These are phyloP conservation scores for Dendroctonus ponderosae DNA, from an alignment of 1,140 invertebrate genomes.

Conservation along the genomic window DNA sequence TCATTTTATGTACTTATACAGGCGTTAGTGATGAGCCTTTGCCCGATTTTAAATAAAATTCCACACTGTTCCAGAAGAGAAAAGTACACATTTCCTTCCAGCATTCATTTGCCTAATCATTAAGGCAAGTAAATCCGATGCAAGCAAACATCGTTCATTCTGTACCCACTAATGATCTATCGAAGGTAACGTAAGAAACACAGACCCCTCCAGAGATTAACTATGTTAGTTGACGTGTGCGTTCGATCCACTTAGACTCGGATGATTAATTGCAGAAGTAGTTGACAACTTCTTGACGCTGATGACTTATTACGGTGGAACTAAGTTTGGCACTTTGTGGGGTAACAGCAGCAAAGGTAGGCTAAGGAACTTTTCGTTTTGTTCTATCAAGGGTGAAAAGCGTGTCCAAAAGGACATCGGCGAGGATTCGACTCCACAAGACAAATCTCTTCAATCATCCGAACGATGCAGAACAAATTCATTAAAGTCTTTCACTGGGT, in stretches of 20 bases:
- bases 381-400: too few relatives aligned
- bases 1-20: constrained; percentile 9
- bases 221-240: constrained; percentile 27
- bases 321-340: constrained; percentile 22
- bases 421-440: too few relatives aligned
- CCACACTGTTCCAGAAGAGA: too few relatives aligned
- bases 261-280: constrained; percentile 31
- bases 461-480: too few relatives aligned
- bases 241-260: constrained; percentile 23
- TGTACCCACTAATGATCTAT: constrained; percentile 13
- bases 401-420: too few relatives aligned
- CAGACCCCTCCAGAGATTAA: constrained; percentile 28
- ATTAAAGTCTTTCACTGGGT: too few relatives aligned
- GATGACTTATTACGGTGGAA: constrained; percentile 28
- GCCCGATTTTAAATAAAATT: background rate
- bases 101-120: too few relatives aligned
- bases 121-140: too few relatives aligned
- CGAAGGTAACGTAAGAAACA: constrained; percentile 25
- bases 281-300: constrained; percentile 29
- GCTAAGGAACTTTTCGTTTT: too few relatives aligned
- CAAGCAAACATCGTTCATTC: too few relatives aligned
- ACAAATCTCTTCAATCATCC: too few relatives aligned
- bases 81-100: too few relatives aligned
- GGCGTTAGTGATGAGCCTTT: background rate
- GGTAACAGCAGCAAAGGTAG: background rate